phyloP scores from a whole-genome alignment of 2,797 vertebrate species.

The Melanotaenia maccullochi region DNA sequence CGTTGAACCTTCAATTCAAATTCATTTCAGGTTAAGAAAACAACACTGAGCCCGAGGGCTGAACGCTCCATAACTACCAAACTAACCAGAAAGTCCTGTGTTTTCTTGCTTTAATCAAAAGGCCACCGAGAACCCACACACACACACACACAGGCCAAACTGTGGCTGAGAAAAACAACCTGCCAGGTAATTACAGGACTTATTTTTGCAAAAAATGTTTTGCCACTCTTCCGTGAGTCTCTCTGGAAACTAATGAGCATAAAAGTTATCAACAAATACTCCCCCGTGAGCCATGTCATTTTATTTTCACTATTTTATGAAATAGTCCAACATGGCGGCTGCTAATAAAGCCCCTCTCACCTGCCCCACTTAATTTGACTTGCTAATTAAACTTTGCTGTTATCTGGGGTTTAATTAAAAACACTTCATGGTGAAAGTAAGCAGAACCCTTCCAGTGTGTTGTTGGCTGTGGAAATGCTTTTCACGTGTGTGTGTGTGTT shows the following conservation, averaged over 20 bases:
- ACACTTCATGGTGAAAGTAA: conserved; percentile 37
- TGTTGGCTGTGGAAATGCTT: background rate
- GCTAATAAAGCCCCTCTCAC: conserved; percentile 51
- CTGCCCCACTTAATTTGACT: conserved; percentile 61
- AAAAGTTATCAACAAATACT: conserved; percentile 8
- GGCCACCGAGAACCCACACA: background rate
- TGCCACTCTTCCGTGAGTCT: conserved; percentile 5
- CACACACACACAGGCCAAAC: conserved; percentile 7
- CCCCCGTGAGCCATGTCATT: conserved; percentile 29
- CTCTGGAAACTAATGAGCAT: background rate
- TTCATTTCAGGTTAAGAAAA: conserved; percentile 9
- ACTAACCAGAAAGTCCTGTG: conserved; percentile 1
- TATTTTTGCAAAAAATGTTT: conserved; percentile 29
- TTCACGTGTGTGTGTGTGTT: no score
- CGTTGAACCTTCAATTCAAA: background rate
- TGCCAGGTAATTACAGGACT: conserved; percentile 36
- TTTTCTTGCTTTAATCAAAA: conserved; percentile 12
- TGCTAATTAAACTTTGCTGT: conserved; percentile 66
- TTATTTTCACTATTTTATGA: conserved; percentile 24
- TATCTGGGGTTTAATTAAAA: conserved; percentile 70
- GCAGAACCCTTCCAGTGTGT: conserved; percentile 34
- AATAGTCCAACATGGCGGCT: conserved; percentile 37
- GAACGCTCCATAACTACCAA: background rate
- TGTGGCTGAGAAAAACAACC: conserved; percentile 13
- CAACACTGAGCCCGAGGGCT: conserved; percentile 6